Base-by-base conservation (phyloP, 2,113 vertebrate species). In the Sorex araneus region DNA sequence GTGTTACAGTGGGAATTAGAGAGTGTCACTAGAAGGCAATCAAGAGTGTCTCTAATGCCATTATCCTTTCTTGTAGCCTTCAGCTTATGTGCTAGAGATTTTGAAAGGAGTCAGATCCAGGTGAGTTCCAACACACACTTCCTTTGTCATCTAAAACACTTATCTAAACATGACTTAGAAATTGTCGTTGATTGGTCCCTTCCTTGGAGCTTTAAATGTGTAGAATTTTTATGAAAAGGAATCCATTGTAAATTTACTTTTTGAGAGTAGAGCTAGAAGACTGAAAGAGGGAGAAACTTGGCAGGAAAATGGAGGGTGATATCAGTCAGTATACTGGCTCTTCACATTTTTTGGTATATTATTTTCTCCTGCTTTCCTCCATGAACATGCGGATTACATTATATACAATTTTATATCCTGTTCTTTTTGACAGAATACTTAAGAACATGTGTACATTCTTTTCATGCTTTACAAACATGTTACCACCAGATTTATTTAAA, bases 41-140 rank as follows among this genome's bases (percentile, higher is more conserved):
- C 67, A 74, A n/a, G 40, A 32, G 11, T 57, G 0, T 3, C 23
- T 43, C 76, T 95, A 32, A 34, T 93, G 40, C 78, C 93, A 15
- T 89, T 80, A 77, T 40, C 3, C 81, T 97, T 95, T 75, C 94
- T 5, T 96, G 12, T 91, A 99, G 99, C 98, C 99, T 30, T 98
- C 99, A 34, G 98, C 96, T 0, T 99, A 99, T 0, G 98, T 99
- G 27, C 96, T 99, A 23, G 99, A 99, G 64, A 98, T 99, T 84
- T 98, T 99, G 92, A 99, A 98, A 98, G 99, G 99, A 92, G 98
- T 99, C 96, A 98, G 97, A 92, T 99, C 99, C 0, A 99, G 99
- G 99, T 99, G 95, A 98, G 98, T 97, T 28, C 34, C 6, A 13
- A 11, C 6, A 36, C 34, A 32, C 6, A 43, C 0, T 43, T 57